Evolutionary conservation across 2,797 vertebrate species (phyloP).

Genomic region (Anabacerthia variegaticeps): DNA sequence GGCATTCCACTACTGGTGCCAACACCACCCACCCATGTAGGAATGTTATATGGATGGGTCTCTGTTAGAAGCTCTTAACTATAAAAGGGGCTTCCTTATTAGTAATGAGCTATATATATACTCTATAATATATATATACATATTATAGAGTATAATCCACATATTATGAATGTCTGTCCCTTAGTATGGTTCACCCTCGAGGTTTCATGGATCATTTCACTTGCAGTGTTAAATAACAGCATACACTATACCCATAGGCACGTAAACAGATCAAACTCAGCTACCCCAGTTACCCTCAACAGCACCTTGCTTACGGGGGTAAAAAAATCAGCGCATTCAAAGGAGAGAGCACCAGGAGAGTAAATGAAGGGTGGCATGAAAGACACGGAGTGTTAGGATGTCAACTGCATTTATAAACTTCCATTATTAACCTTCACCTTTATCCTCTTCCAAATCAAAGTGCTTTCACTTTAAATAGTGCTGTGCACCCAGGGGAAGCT

Average conservation of each 20-base stretch:
- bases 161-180: background rate
- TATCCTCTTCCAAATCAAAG: background rate
- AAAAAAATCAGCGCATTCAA: background rate
- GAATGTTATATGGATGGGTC: background rate
- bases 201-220: background rate
- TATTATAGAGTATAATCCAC: background rate
- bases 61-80: background rate
- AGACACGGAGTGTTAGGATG: background rate
- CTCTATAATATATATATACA: background rate
- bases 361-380: conserved; percentile 2
- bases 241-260: background rate
- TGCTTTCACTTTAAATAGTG: background rate
- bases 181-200: background rate
- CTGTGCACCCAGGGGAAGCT: background rate
- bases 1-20: background rate
- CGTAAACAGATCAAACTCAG: background rate
- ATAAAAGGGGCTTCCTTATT: background rate
- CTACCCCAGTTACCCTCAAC: background rate
- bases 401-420: conserved; percentile 19
- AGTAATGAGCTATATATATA: background rate
- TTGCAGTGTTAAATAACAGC: background rate
- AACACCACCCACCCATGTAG: background rate
- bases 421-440: conserved; percentile 25
- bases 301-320: background rate
- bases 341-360: background rate